Evolutionary conservation across 2,888 invertebrate species (phyloP).

Genomic region (Pterobdella sp.): DNA sequence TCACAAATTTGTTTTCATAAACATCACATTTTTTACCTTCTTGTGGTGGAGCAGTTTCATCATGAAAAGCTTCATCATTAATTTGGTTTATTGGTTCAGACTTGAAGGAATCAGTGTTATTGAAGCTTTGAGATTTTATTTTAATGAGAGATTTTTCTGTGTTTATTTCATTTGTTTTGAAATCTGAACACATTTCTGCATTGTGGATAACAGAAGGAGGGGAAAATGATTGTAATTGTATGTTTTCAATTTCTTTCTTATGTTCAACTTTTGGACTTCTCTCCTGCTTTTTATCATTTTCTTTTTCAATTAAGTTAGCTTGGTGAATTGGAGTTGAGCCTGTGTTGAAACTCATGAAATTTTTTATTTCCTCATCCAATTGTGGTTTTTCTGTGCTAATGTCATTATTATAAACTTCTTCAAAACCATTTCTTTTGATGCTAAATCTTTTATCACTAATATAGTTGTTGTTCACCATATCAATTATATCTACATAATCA

Average conservation of each 20-base stretch:
- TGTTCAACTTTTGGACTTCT: slow-evolving; percentile 8
- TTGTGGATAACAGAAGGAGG: neutral
- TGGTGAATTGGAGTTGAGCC: neutral
- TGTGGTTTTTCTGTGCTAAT: slow-evolving; percentile 2
- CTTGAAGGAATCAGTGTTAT: neutral
- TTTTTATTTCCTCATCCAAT: slow-evolving; percentile 24
- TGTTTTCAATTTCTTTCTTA: neutral
- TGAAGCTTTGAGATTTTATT: neutral
- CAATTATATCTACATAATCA: slow-evolving; percentile 9
- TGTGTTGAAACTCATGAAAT: slow-evolving; percentile 11
- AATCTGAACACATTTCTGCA: too few relatives aligned
- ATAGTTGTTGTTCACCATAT: neutral
- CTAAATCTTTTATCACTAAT: neutral
- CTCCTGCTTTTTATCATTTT: neutral
- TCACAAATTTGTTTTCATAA: slow-evolving; percentile 2
- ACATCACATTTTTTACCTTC: neutral
- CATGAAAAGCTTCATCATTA: too few relatives aligned
- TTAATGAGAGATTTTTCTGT: neutral
- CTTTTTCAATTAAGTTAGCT: neutral
- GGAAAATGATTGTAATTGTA: neutral
- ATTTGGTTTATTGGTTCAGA: too few relatives aligned
- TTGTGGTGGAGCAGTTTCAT: neutral
- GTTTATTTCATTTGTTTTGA: too few relatives aligned
- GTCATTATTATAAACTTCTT: neutral
- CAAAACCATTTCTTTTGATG: neutral